Evolutionary conservation across 1,140 invertebrate genomes (phyloP).

Genomic region (Bombus vancouverensis): DNA sequence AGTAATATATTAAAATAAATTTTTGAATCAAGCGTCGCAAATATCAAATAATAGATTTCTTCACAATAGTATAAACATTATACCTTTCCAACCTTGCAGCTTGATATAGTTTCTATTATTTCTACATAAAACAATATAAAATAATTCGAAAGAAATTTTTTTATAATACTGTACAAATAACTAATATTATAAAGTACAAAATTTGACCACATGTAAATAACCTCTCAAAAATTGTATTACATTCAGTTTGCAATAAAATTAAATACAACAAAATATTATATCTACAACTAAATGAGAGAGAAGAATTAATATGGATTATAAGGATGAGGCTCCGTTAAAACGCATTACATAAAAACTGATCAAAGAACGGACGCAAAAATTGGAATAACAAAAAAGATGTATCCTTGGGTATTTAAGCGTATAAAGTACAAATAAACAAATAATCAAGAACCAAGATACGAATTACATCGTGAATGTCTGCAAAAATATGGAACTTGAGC

Average conservation of each 20-base stretch:
- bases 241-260: not conserved
- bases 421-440: not conserved
- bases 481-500: not conserved
- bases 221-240: not conserved
- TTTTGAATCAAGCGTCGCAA: not conserved
- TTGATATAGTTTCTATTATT: not conserved
- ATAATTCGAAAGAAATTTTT: not conserved
- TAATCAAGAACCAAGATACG: not conserved
- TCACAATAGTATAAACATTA: not conserved
- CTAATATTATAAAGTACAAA: not conserved
- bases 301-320: not conserved
- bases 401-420: not conserved
- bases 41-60: not conserved
- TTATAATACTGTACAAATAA: not conserved
- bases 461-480: not conserved
- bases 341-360: not conserved
- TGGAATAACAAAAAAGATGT: not conserved
- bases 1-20: not conserved
- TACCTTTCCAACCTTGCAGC: not conserved
- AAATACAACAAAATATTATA: not conserved
- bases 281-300: not conserved
- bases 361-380: not conserved
- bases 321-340: not conserved
- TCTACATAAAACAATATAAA: not conserved
- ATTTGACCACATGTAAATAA: not conserved